Conservation (phyloP, 2,113 vertebrate genomes). For the Australoheros scitulus region DNA sequence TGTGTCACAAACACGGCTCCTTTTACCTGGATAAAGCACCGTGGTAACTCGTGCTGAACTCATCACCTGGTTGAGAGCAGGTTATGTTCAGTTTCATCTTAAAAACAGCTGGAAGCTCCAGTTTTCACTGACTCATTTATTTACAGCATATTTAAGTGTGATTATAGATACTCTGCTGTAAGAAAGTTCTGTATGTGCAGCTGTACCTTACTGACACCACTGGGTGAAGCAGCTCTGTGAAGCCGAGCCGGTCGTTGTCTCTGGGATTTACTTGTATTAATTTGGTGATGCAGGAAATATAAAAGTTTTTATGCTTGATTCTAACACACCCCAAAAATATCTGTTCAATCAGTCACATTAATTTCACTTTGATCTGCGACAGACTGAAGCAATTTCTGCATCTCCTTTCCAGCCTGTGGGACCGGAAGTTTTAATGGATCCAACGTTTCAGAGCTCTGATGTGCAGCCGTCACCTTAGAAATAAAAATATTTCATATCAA, state of each 20-base stretch:
- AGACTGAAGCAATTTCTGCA: background rate
- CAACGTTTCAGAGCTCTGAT: background rate
- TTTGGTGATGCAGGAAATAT: background rate
- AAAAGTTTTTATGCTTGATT: background rate
- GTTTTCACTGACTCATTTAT: background rate
- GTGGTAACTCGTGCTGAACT: background rate
- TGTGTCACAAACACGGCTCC: background rate
- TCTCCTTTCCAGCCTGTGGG: rapidly evolving
- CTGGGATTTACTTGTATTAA: background rate
- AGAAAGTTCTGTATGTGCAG: background rate
- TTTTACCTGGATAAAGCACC: background rate
- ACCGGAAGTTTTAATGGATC: background rate
- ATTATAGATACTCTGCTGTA: background rate
- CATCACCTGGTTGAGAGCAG: no score
- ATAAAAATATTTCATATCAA: no score
- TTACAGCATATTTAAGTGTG: background rate
- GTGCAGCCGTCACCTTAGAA: background rate
- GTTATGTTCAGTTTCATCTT: rapidly evolving
- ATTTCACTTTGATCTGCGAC: background rate
- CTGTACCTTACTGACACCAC: background rate
- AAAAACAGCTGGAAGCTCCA: rapidly evolving
- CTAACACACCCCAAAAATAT: rapidly evolving
- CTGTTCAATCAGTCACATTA: background rate
- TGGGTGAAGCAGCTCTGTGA: background rate
- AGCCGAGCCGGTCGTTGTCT: background rate